Evolutionary conservation across 2,888 invertebrate genomes (phyloP).

Genomic region (Cheilosia variabilis): DNA sequence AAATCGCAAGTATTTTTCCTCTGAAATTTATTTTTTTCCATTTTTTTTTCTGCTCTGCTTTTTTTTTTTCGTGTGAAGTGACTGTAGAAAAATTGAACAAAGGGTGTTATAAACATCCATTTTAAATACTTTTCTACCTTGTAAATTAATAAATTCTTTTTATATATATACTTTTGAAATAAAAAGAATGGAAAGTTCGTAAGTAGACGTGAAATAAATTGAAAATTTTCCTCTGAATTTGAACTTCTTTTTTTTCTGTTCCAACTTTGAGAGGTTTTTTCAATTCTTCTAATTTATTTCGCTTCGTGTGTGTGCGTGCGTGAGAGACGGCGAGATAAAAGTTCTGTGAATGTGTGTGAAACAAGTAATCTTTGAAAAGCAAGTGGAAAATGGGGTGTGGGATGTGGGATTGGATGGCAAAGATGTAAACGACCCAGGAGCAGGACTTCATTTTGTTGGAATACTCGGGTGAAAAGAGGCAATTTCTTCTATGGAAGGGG

Average conservation of each 20-base stretch:
- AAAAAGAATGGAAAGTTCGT: slow-evolving; percentile 49
- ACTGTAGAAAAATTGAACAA: slow-evolving; percentile 52
- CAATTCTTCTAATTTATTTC: slow-evolving; percentile 29
- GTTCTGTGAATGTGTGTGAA: slow-evolving; percentile 28
- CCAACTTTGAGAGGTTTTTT: slow-evolving; percentile 27
- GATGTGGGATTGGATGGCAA: slow-evolving; percentile 4
- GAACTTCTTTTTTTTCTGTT: slow-evolving; percentile 27
- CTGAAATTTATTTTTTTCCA: slow-evolving; percentile 37
- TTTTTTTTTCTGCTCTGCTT: slow-evolving; percentile 23
- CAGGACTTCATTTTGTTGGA: slow-evolving; percentile 50
- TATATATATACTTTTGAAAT: slow-evolving; percentile 3
- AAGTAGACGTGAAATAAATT: slow-evolving; percentile 35
- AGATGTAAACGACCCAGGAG: not conserved
- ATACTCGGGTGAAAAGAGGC: slow-evolving; percentile 2
- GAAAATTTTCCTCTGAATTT: slow-evolving; percentile 22
- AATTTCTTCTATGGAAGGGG: not conserved
- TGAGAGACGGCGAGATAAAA: slow-evolving; percentile 33
- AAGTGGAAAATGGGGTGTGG: slow-evolving; percentile 50
- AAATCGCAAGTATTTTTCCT: slow-evolving; percentile 68
- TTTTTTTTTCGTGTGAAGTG: slow-evolving; percentile 58
- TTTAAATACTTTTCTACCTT: not conserved
- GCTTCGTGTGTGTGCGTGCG: slow-evolving; percentile 41
- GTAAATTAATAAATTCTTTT: slow-evolving; percentile 8
- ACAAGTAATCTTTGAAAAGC: slow-evolving; percentile 6
- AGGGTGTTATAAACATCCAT: slow-evolving; percentile 46